phyloP scores from a whole-genome alignment of 2,797 vertebrate species.

The Pseudopleuronectes americanus region DNA sequence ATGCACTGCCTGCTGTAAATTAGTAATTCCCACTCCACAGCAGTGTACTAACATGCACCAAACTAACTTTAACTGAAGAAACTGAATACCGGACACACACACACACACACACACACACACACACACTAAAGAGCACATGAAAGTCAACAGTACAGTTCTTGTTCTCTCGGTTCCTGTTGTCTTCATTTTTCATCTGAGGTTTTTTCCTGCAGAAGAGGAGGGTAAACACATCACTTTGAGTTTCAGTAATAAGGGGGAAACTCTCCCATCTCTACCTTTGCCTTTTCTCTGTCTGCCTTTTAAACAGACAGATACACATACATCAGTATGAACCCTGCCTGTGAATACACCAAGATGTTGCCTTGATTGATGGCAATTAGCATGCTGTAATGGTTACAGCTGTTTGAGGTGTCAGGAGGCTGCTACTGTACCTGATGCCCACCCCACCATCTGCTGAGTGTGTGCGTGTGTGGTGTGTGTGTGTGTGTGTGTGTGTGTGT shows the following conservation, averaged over 20 bases:
- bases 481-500: no score
- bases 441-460: conserved; percentile 92
- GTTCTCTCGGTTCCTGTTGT: conserved; percentile 43
- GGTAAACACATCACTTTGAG: conserved; percentile 30
- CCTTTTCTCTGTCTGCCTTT: conserved; percentile 21
- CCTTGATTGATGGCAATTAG: conserved; percentile 96
- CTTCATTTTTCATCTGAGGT: conserved; percentile 55
- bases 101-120: conserved; percentile 34
- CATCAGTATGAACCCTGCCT: conserved; percentile 66
- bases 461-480: no score
- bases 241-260: conserved; percentile 39
- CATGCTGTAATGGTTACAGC: conserved; percentile 95
- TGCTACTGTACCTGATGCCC: conserved; percentile 89
- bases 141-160: conserved; percentile 28
- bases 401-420: conserved; percentile 93
- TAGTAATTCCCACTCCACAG: conserved; percentile 26
- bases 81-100: conserved; percentile 22
- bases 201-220: conserved; percentile 23
- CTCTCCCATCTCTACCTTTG: conserved; percentile 21
- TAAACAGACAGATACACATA: conserved; percentile 25
- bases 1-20: conserved; percentile 31
- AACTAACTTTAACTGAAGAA: conserved; percentile 15
- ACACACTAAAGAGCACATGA: conserved; percentile 43
- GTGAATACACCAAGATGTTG: conserved; percentile 89
- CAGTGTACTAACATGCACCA: not conserved